Base-by-base conservation (phyloP, 2,113 vertebrate species). In the Odontesthes bonariensis region DNA sequence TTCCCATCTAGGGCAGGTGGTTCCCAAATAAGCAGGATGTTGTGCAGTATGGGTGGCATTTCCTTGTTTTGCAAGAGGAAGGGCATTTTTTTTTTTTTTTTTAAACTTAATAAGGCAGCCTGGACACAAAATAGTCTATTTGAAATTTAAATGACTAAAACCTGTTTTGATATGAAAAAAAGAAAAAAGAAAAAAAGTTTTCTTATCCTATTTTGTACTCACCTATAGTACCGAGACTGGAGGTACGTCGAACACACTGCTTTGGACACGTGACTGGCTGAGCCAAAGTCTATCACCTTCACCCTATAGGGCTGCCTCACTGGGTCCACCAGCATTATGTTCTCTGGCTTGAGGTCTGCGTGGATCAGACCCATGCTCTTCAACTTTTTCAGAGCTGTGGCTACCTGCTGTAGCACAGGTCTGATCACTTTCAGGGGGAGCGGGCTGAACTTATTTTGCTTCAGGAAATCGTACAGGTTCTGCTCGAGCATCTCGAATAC, bases 281-380 rank as follows among this genome's bases (percentile, higher is more conserved):
- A 99, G 81, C 98, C 98, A 83, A 99, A 99, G 93, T 99, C 98
- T 85, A 99, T 99, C 69, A 99, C 98, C 93, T 99, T 99, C 90
- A 99, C 98, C 87, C 96, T 94, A 88, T 99, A 99, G 75, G 98
- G 98, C 93, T 99, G 98, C 81, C 96, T 95, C 82, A 97, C 91
- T 69, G 98, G 98, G 94, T 99, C 98, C 94, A 99, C 98, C 91
- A 99, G 94, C 98, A 99, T 99, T 92, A 99, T 99, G 93, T 99
- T 99, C 92, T 99, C 98, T 52, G 98, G 98, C 93, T 99, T 99
- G 85, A 99, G 96, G 93, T 99, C 98, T 83, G 98, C 98, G 75
- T 99, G 98, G 89, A 99, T 99, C 94, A 99, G 96, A 92, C 98
- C 96, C 94, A 99, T 96, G 92, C 95, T 96, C 95, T 98, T 99